These are phyloP conservation scores for Ophonus ardosiacus DNA, from an alignment of 2,888 invertebrate species.

Conservation along the genomic window DNA sequence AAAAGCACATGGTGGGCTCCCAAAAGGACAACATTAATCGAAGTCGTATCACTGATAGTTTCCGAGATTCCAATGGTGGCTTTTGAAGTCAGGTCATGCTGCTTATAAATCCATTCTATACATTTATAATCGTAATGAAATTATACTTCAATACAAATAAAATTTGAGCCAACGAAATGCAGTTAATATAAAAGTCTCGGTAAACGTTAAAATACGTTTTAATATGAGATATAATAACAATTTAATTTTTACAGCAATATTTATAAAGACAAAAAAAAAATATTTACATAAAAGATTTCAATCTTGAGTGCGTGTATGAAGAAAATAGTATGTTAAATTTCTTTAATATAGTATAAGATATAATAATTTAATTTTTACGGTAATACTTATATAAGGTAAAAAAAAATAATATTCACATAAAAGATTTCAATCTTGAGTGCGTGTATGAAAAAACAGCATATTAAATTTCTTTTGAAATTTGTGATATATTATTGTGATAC, in stretches of 20 bases:
- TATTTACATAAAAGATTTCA: neutral
- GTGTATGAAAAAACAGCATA: neutral
- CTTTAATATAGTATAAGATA: no score
- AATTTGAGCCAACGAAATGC: no score
- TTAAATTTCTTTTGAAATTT: slow-evolving; percentile 30
- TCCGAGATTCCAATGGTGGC: no score
- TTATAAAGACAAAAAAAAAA: neutral
- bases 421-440: neutral
- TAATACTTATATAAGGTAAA: neutral
- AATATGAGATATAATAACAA: neutral
- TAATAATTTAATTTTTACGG: neutral
- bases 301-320: neutral
- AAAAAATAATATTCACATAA: neutral
- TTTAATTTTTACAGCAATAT: neutral
- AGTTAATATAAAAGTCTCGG: no score
- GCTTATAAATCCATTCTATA: no score
- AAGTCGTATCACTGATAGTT: no score
- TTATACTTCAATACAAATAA: no score
- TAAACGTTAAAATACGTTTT: no score
- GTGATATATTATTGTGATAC: slow-evolving; percentile 16
- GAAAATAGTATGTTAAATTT: neutral
- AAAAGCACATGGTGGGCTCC: no score
- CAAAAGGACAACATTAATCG: no score
- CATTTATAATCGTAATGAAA: no score
- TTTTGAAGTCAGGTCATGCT: no score